These are phyloP conservation scores for Paramormyrops kingsleyae DNA, from an alignment of 2,113 vertebrate genomes.

Conservation along the genomic window DNA sequence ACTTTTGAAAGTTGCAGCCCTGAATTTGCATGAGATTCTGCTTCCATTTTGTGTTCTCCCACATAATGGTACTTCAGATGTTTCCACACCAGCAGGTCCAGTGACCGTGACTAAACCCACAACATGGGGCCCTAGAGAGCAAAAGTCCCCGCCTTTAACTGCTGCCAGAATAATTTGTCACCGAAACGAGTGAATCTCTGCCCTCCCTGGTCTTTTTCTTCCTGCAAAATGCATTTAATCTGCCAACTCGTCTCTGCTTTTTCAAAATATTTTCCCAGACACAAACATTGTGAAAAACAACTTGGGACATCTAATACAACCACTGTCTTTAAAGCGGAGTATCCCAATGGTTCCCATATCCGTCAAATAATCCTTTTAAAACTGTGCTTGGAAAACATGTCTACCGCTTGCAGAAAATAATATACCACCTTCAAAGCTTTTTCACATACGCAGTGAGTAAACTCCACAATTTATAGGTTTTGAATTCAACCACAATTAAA, in stretches of 20 bases:
- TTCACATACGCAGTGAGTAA: background rate
- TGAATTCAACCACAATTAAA: background rate
- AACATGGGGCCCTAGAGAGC: background rate
- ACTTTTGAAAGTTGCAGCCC: background rate
- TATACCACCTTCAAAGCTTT: background rate
- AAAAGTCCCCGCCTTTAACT: background rate
- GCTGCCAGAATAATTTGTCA: background rate
- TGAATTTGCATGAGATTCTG: background rate
- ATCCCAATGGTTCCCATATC: background rate
- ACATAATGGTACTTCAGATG: background rate
- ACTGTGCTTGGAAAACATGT: background rate
- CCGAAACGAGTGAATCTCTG: background rate
- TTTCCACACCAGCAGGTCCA: background rate
- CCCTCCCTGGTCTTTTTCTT: background rate
- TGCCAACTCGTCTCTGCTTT: background rate
- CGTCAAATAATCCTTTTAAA: background rate
- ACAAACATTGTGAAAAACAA: background rate
- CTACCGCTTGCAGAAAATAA: background rate
- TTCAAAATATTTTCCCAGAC: conserved; percentile 6
- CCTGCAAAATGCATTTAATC: background rate
- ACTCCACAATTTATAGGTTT: background rate
- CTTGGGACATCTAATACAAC: background rate
- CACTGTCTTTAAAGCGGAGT: background rate
- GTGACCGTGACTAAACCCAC: background rate
- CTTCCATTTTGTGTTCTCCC: background rate